Evolutionary conservation across 2,113 vertebrate species (phyloP), one percentile per base, ranked within the genome.

Genomic region (Arenaria interpres): DNA sequence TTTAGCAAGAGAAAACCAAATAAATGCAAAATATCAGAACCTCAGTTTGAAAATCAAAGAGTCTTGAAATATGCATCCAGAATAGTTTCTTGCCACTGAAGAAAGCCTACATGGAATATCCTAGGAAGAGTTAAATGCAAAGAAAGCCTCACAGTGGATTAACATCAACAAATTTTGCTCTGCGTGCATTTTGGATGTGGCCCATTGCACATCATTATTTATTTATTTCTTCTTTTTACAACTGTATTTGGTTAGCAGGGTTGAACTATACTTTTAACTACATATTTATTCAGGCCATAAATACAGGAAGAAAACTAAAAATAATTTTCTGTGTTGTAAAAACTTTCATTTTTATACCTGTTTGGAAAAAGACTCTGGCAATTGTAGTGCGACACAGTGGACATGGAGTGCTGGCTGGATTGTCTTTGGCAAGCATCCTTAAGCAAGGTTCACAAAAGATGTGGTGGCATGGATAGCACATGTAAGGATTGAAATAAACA

Each of bases 371-470:
- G 62, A 99, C 99, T 96, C 98, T 98, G 62, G 98, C 96, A 98
- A 99, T 99, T 94, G 98, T 93, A 71, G 98, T 98, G 67, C 99
- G 98, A 94, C 99, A 99, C 60, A 99, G 97, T 1, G 99, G 99
- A 96, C 99, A 99, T 23, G 98, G 98, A 12, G 99, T 99, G 94
- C 88, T 98, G 88, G 97, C 77, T n/a, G 98, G 98, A 75, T 98
- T 98, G 97, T 99, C 99, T 97, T 98, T 99, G 95, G 98, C 98
- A 76, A 99, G 98, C 5, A 98, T 99, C 76, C 99, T 98, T 85
- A 99, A 98, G 95, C 99, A 99, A 69, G 99, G 99, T 97, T 99
- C 99, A 81, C 99, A 99, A 98, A 99, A 99, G 96, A 99, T 97
- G 90, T 99, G 99, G 20, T 97, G 98, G 81, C 99, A 99, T 41